A percentile compares a stretch with the other conserved stretches of the same genome.
Evolutionary conservation across 2,888 invertebrate species (phyloP).

Genomic region (Eristalis pertinax): DNA sequence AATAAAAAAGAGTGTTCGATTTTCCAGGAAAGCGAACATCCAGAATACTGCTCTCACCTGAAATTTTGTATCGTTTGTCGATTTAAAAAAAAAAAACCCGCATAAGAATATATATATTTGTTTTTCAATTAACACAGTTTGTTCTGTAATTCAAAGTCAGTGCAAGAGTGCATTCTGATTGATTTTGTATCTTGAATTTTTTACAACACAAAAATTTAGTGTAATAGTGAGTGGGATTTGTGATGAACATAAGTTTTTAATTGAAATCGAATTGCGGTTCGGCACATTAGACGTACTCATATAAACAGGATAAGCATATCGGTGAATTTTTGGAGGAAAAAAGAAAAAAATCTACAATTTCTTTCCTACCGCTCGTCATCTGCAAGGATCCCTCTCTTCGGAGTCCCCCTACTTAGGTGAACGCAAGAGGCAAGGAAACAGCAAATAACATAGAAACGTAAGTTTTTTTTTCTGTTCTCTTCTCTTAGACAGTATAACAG

Average conservation of each 20-base stretch:
- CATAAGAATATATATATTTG: not conserved
- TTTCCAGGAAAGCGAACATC: too few relatives aligned
- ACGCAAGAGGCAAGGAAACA: conserved; percentile 3
- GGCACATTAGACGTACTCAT: not conserved
- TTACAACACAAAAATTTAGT: not conserved
- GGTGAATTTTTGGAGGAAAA: conserved; percentile 33
- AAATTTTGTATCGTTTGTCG: not conserved
- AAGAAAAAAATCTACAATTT: conserved; percentile 11
- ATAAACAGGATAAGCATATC: conserved; percentile 37
- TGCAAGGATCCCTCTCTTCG: conserved; percentile 54
- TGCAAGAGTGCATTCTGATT: conserved; percentile 31
- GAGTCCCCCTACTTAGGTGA: not conserved
- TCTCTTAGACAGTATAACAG: conserved; percentile 49
- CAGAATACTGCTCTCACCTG: not conserved
- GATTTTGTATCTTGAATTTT: conserved; percentile 32
- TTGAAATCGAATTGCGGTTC: conserved; percentile 4
- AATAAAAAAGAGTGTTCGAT: not conserved
- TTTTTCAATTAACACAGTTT: not conserved
- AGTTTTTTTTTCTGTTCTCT: conserved; percentile 54
- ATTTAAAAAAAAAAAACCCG: not conserved
- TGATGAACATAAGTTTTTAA: conserved; percentile 9
- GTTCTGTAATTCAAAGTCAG: not conserved
- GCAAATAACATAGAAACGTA: conserved; percentile 22
- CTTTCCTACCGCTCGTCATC: conserved; percentile 37
- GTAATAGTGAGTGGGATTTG: conserved; percentile 34